Conservation (phyloP, 2,113 vertebrate species). For the Hippopotamus amphibius region DNA sequence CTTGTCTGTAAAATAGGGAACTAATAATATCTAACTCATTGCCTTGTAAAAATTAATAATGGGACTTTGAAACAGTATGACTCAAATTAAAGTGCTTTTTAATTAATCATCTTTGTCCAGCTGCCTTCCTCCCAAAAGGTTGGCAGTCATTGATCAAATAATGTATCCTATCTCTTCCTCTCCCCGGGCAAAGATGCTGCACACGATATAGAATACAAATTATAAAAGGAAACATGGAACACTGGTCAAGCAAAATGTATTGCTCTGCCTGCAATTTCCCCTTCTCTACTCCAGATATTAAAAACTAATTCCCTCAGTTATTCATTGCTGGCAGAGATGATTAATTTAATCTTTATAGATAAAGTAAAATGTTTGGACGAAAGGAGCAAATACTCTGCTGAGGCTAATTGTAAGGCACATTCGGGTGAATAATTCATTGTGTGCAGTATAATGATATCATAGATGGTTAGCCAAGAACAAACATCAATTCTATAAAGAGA, state of each 20-base stretch:
- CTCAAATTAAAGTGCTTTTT: slow-evolving; percentile 32
- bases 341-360: slow-evolving; percentile 80
- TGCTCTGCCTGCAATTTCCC: slow-evolving; percentile 58
- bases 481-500: slow-evolving; percentile 69
- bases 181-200: background rate
- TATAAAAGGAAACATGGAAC: slow-evolving; percentile 50
- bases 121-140: background rate
- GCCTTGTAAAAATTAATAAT: slow-evolving; percentile 12
- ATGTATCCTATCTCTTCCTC: background rate
- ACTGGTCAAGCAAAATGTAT: slow-evolving; percentile 69
- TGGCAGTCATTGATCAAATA: slow-evolving; percentile 4
- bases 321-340: slow-evolving; percentile 75
- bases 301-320: slow-evolving; percentile 74
- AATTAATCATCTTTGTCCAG: slow-evolving; percentile 45
- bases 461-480: slow-evolving; percentile 76
- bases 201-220: slow-evolving; percentile 43
- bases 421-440: slow-evolving; percentile 74
- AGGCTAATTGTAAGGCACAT: slow-evolving; percentile 77
- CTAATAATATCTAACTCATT: background rate
- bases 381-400: slow-evolving; percentile 66
- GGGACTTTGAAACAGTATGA: background rate
- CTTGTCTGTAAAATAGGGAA: background rate
- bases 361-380: slow-evolving; percentile 78
- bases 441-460: slow-evolving; percentile 68
- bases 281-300: slow-evolving; percentile 64